These are phyloP conservation scores for Zaprionus africanus DNA, from an alignment of 1,140 invertebrate species.

Conservation along the genomic window DNA sequence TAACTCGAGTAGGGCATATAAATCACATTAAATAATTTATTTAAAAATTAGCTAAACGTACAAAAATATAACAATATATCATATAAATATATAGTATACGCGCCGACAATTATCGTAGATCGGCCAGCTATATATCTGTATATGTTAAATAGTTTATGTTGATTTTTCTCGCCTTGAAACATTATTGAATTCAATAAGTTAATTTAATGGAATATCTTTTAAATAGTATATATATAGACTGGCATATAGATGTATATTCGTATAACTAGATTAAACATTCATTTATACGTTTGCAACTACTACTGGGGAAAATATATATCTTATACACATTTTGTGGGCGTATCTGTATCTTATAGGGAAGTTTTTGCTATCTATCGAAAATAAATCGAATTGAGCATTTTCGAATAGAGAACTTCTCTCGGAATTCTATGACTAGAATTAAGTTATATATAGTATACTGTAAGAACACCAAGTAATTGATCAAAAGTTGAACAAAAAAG, in stretches of 20 bases:
- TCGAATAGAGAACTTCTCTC: constrained; percentile 12
- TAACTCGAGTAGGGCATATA: constrained; percentile 76
- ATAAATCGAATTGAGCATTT: constrained; percentile 28
- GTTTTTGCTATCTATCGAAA: constrained; percentile 19
- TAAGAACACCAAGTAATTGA: constrained; percentile 11
- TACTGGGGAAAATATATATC: constrained; percentile 23
- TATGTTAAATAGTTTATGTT: constrained; percentile 60
- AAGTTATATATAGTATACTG: constrained; percentile 14
- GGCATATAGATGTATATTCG: constrained; percentile 42
- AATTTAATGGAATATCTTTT: constrained; percentile 40
- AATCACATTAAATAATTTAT: constrained; percentile 81
- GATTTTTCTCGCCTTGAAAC: constrained; percentile 29
- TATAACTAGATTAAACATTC: constrained; percentile 24
- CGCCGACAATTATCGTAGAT: constrained; percentile 23
- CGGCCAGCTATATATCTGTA: constrained; percentile 57
- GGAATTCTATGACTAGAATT: constrained; percentile 41
- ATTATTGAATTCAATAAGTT: constrained; percentile 43
- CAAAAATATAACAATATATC: constrained; percentile 82
- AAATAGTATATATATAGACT: constrained; percentile 43
- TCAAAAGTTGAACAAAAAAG: constrained; percentile 30
- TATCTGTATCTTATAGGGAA: background rate
- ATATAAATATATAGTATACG: constrained; percentile 49
- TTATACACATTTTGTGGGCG: constrained; percentile 5
- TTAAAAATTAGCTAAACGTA: constrained; percentile 82
- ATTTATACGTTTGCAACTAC: constrained; percentile 16